Base-by-base conservation (phyloP, 1,140 invertebrate species). In the Mamestra configurata region DNA sequence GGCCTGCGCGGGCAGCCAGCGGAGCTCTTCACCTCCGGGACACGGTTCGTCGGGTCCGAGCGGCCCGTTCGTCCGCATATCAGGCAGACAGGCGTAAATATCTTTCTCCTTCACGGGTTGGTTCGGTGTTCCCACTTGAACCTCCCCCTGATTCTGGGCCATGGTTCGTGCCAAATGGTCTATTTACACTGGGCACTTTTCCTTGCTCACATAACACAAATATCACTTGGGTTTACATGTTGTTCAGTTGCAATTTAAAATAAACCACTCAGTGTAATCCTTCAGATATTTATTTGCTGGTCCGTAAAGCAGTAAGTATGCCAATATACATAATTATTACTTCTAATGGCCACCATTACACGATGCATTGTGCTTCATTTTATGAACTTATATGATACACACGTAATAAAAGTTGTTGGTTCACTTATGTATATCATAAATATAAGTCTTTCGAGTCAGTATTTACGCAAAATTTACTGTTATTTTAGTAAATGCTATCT, bases 1-100 rank as follows among this genome's bases (percentile, higher is more conserved):
- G 77, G 98, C 97, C 96, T 98, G 97, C 84, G 97, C 97, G 77
- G 98, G 98, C 90, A 98, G 96, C 99, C 99, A 99, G 95, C 98
- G 96, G 93, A 98, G 95, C 95, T 99, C 98, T 94, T 99, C 99
- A 89, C 97, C 96, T 96, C 96, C 92, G 96, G 97, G 86, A 96
- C 96, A 92, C 96, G 96, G 93, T 97, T 98, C 89, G 96, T 98
- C 97, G 77, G 97, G 96, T 91, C 96, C 95, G n/a, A 94, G 88
- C 79, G 96, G 95, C 81, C 97, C 96, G 85, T 96, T 96, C 77
- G 96, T 93, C 76, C 96, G 96, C 85, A 97, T 96, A 92, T 97
- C 97, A 84, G 97, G 96, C 89, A 97, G 96, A 92, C 97, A 98
- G 86, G 98, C 98, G 86, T 95, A 95, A 80, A 95, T 95, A 88